Evolutionary conservation across 2,113 vertebrate genomes (phyloP), one percentile per base, ranked within the genome.

Genomic region (Burhinus bistriatus): DNA sequence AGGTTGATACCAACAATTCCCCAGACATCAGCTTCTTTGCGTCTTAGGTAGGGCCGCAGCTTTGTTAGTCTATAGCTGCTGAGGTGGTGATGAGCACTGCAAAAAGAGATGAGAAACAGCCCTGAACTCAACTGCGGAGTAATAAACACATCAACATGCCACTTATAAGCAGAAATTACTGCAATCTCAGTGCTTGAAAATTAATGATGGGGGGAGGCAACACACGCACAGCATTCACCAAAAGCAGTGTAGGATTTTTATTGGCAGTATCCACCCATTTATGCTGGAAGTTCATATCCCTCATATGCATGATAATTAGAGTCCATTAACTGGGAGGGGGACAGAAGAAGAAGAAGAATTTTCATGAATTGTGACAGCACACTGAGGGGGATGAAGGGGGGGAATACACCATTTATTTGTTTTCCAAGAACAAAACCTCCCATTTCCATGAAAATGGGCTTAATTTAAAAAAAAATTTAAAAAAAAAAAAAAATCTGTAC

Each of bases 221-320:
- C 85, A 83, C 42, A 77, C 15, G 47, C 59, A 58, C 27, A 89
- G 79, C 30, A 76, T 83, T 77, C 62, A 54, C 32, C 81, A 76
- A 93, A 61, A 83, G 27, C 32, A 40, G 22, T 6, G 30, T 10
- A 83, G 47, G 70, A 42, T 79, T 94, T 93, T 93, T 96, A 94
- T 59, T 95, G 78, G 34, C 69, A 75, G 29, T 64, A 87, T 84
- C 83, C 65, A 75, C 18, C 38, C 83, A 84, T 49, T 89, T 86
- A 71, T 80, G 15, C 45, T 81, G 55, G 89, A 89, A 95, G 58
- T 88, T 90, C 32, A 62, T 44, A 49, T 83, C 76, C 83, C 82
- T 92, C 79, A 57, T 61, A 29, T 38, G 21, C 79, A 91, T 92
- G 49, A 86, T 65, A 97, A 98, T 95, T 92, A 90, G 52, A 94